phyloP scores from a whole-genome alignment of 92 coral and sea anemone species.

The Nematostella vectensis region DNA sequence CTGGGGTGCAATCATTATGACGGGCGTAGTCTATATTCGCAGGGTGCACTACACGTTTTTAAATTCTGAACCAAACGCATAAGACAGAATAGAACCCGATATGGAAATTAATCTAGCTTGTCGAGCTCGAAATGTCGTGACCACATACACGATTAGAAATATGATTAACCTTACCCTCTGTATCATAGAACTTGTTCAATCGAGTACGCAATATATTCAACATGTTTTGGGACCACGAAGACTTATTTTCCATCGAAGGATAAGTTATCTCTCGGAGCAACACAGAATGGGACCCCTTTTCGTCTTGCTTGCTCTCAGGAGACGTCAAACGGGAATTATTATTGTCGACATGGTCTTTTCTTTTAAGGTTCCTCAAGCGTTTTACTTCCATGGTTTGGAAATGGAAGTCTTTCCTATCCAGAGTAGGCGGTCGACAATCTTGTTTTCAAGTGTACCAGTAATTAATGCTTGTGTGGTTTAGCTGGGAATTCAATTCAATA shows the following conservation, averaged over 20 bases:
- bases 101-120: too few species aligned
- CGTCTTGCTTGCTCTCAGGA: neutral
- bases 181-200: conserved; percentile 17
- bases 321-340: neutral
- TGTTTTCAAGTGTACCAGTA: too few species aligned
- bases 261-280: neutral
- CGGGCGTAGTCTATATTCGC: too few species aligned
- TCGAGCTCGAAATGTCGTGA: too few species aligned
- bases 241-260: neutral
- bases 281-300: neutral
- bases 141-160: neutral
- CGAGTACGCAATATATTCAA: conserved; percentile 19
- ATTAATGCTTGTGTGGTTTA: too few species aligned
- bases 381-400: neutral
- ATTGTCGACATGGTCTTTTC: neutral
- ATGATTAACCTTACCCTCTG: conserved; percentile 13
- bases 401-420: neutral
- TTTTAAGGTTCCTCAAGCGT: neutral
- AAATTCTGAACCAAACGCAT: too few species aligned
- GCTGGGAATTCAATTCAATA: too few species aligned
- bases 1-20: too few species aligned
- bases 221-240: conserved; percentile 20
- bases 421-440: too few species aligned
- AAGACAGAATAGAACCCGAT: too few species aligned
- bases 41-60: too few species aligned